Evolutionary conservation across 2,888 invertebrate species (phyloP).

Genomic region (Eristalis intricaria): DNA sequence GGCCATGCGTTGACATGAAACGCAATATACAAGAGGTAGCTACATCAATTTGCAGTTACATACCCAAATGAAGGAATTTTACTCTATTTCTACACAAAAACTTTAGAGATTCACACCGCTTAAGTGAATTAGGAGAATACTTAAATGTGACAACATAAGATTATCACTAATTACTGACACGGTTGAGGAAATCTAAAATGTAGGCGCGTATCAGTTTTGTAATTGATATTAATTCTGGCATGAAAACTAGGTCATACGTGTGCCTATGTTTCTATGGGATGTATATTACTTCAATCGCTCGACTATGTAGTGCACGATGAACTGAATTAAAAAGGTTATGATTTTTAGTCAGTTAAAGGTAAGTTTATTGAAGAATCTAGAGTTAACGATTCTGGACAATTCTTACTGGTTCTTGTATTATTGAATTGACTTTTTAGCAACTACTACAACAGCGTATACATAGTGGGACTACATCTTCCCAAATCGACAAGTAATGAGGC

Average conservation of each 20-base stretch:
- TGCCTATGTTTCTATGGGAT: too few species aligned
- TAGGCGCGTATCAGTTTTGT: neutral
- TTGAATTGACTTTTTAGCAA: too few species aligned
- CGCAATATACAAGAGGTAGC: neutral
- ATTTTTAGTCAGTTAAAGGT: too few species aligned
- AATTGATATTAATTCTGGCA: neutral
- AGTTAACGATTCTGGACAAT: too few species aligned
- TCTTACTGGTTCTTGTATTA: too few species aligned
- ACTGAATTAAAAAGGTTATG: too few species aligned
- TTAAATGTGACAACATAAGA: conserved; percentile 15
- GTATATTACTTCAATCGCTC: too few species aligned
- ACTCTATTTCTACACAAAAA: conserved; percentile 12
- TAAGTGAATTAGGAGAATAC: neutral
- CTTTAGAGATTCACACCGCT: neutral
- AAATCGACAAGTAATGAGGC: too few species aligned
- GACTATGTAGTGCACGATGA: too few species aligned
- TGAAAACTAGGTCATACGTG: neutral
- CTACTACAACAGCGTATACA: too few species aligned
- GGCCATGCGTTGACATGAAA: neutral
- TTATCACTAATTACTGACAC: conserved; percentile 25
- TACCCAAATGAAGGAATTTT: neutral
- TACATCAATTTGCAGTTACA: neutral
- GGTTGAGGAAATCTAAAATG: neutral
- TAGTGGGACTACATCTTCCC: too few species aligned
- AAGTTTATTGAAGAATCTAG: too few species aligned